Percentiles rank a stretch among this genome's conserved stretches.
Evolutionary conservation across 2,113 vertebrate genomes (phyloP).

Genomic region (Lophius piscatorius): DNA sequence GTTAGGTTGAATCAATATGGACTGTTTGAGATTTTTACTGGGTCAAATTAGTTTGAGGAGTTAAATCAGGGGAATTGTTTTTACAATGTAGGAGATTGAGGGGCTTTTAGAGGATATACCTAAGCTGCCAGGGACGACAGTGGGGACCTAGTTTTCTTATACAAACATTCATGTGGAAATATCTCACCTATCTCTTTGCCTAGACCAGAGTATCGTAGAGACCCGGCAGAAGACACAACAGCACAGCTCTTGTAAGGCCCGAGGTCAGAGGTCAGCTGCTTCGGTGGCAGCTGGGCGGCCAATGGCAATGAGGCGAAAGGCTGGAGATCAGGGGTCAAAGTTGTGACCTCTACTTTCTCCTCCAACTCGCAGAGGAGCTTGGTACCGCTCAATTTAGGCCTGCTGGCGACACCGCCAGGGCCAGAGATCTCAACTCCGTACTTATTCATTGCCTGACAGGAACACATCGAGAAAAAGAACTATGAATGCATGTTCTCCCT

Average conservation of each 20-base stretch:
- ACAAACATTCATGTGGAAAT: not conserved
- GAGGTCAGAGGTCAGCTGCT: slow-evolving; percentile 67
- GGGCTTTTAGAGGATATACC: too few species aligned
- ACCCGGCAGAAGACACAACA: slow-evolving; percentile 70
- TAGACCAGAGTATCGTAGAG: slow-evolving; percentile 69
- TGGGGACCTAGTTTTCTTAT: not conserved
- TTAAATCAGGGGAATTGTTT: too few species aligned
- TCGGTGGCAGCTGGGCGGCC: slow-evolving; percentile 70
- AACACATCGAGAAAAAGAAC: not conserved
- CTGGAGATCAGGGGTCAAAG: slow-evolving; percentile 75
- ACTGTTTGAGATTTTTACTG: too few species aligned
- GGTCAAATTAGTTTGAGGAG: too few species aligned
- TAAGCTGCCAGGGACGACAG: too few species aligned
- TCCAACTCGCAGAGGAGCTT: slow-evolving; percentile 80
- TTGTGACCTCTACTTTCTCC: slow-evolving; percentile 58
- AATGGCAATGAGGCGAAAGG: slow-evolving; percentile 74
- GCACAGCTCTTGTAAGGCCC: slow-evolving; percentile 77
- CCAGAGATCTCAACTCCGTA: slow-evolving; percentile 71
- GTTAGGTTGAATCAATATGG: too few species aligned
- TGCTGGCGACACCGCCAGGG: slow-evolving; percentile 23
- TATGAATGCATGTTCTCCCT: too few species aligned
- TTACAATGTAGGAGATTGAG: too few species aligned
- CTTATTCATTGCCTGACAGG: slow-evolving; percentile 80
- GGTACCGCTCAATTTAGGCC: slow-evolving; percentile 61
- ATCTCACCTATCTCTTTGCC: slow-evolving; percentile 75